phyloP scores from a whole-genome alignment of 2,797 vertebrate genomes.

The Melanotaenia maccullochi region DNA sequence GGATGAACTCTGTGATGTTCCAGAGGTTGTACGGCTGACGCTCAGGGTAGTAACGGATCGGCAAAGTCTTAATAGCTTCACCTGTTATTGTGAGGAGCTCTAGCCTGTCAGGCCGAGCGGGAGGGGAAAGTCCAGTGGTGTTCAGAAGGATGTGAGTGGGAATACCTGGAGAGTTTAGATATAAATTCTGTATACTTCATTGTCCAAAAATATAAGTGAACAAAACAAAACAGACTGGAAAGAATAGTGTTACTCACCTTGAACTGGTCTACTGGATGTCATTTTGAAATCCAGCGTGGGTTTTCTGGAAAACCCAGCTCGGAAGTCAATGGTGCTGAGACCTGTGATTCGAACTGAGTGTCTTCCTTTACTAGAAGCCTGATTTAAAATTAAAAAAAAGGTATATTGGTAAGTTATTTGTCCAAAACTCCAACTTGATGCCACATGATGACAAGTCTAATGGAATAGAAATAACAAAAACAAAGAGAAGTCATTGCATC shows the following conservation, averaged over 20 bases:
- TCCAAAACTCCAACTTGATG: background rate
- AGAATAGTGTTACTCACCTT: constrained; percentile 79
- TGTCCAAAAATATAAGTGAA: background rate
- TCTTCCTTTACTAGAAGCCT: constrained; percentile 93
- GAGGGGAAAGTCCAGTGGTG: constrained; percentile 89
- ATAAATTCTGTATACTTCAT: background rate
- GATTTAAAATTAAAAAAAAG: constrained; percentile 33
- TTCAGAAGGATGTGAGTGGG: constrained; percentile 95
- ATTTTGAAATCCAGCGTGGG: constrained; percentile 92
- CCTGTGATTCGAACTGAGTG: constrained; percentile 96
- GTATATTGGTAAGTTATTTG: background rate
- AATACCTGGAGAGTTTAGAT: constrained; percentile 83
- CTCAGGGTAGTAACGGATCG: constrained; percentile 90
- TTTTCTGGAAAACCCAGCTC: constrained; percentile 92
- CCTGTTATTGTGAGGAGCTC: constrained; percentile 92
- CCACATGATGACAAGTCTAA: background rate
- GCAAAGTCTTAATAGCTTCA: constrained; percentile 88
- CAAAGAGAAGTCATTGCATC: constrained; percentile 8
- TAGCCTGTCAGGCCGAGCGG: constrained; percentile 89
- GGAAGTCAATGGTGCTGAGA: constrained; percentile 95
- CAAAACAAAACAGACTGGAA: constrained; percentile 34
- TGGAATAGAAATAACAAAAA: constrained; percentile 19
- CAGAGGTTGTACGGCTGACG: constrained; percentile 89
- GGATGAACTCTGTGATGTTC: constrained; percentile 96
- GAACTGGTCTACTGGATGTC: constrained; percentile 92